Base-by-base conservation (phyloP, 1,140 invertebrate genomes). In the Sesamia nonagrioides region DNA sequence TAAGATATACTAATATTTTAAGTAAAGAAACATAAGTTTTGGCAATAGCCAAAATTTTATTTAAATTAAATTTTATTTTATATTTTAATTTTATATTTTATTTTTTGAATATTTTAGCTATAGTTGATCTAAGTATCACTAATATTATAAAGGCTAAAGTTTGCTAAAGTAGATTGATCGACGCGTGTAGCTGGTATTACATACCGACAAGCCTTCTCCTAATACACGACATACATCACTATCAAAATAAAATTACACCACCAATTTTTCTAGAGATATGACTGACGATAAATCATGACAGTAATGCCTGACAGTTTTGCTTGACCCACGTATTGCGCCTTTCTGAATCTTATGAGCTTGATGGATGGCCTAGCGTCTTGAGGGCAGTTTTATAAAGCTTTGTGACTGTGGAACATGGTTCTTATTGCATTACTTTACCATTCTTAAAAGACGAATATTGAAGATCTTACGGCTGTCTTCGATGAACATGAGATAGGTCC, bases 291-390 rank as follows among this genome's bases (percentile, higher is more conserved):
- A 68, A 77, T 77, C 48, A 77, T 66, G 63, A 56, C 54, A 54
- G 52, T 21, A 7, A 21, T 21, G 7, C 18, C 52, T 54, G 52
- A 54, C 60, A 69, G 48, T 77, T 77, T 77, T 27, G 48, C 75
- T 77, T 68, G 75, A 77, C 75, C 63, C 61, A 69, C 75, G 75
- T 68, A 77, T 77, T 77, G 58, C 61, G 45, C 75, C 48, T 52
- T 56, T 27, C 75, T 69, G 61, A 37, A 33, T 33, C 50, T 42
- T 17, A 56, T 37, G 52, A 56, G 69, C 69, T 21, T 58, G 69
- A 73, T 58, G 52, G 69, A 73, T 73, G 37, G 52, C 35, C 42
- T 66, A 37, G 17, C 17, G 37, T 56, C 27, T 58, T 11, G 35
- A 33, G 27, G 52, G 18, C 15, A 69, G 17, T 37, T 40, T 7